These are phyloP conservation scores for Orchestes rusci DNA, from an alignment of 2,888 invertebrate species.

Conservation along the genomic window DNA sequence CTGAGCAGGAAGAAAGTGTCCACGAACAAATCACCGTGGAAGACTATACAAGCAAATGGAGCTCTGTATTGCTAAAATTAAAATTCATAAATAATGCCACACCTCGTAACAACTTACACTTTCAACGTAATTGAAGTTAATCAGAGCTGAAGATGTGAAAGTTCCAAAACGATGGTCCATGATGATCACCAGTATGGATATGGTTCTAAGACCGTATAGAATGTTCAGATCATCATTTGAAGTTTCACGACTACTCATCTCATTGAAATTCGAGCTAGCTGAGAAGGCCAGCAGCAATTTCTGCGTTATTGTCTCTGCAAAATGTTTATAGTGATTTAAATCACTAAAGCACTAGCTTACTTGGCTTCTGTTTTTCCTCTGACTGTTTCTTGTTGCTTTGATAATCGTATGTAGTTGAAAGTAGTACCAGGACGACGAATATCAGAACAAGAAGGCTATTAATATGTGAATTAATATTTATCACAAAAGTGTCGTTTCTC, in stretches of 20 bases:
- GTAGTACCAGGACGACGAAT: slow-evolving; percentile 35
- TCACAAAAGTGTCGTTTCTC: slow-evolving; percentile 19
- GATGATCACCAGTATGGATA: slow-evolving; percentile 52
- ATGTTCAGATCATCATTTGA: slow-evolving; percentile 44
- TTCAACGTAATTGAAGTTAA: slow-evolving; percentile 51
- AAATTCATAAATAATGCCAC: neutral
- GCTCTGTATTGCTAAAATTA: slow-evolving; percentile 41
- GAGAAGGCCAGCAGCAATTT: slow-evolving; percentile 37
- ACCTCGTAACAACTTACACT: slow-evolving; percentile 39
- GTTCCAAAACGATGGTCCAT: slow-evolving; percentile 52
- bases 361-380: slow-evolving; percentile 34
- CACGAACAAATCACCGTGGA: slow-evolving; percentile 58
- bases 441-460: slow-evolving; percentile 36
- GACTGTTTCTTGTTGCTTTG: slow-evolving; percentile 20
- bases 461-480: too few relatives aligned
- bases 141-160: slow-evolving; percentile 48
- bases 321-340: slow-evolving; percentile 5
- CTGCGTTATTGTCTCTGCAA: slow-evolving; percentile 13
- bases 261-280: slow-evolving; percentile 35
- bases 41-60: slow-evolving; percentile 43
- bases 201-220: slow-evolving; percentile 52
- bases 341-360: slow-evolving; percentile 27
- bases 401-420: slow-evolving; percentile 39
- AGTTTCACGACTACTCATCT: slow-evolving; percentile 45
- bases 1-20: slow-evolving; percentile 59